Base-by-base conservation (phyloP, 2,113 vertebrate genomes). In the Petromus typicus region DNA sequence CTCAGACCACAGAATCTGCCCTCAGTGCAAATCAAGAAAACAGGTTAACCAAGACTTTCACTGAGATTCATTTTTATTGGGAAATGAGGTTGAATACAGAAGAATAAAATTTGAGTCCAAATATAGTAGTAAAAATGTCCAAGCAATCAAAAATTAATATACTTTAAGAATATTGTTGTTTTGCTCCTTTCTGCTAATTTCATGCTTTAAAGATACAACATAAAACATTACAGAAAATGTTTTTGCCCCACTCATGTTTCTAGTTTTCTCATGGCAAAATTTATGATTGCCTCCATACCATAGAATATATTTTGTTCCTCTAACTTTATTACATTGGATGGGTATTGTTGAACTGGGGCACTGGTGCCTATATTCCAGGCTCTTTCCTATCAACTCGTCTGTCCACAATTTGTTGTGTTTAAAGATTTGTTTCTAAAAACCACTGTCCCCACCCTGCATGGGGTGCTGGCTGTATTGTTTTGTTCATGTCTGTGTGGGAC, bases 331-430 rank as follows among this genome's bases (percentile, higher is more conserved):
- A 40, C 75, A 66, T 81, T 93, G 80, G 94, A 75, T 95, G 91
- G 84, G 84, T 91, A 82, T 90, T 78, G 66, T 93, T 97, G 93
- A 86, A 94, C 71, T 97, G 78, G 92, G 95, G 82, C 97, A 78
- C 92, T 97, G 0, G 82, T 97, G 85, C 95, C 95, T 79, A 1
- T 89, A 30, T 78, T 80, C 89, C 69, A 98, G 95, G 97, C 91
- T 97, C 97, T 98, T 97, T 97, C 97, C 96, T 97, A 97, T 97
- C 97, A 96, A 96, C 97, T 95, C 95, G 97, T 97, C 95, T 97
- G 98, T 97, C 95, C 61, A 78, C 59, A 79, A 0, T 95, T 96
- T 83, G 86, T 91, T 95, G 86, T 97, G 83, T 97, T 97, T 82
- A 34, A 96, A 95, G 86, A 73, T 90, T 95, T 91, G 90, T 93